Evolutionary conservation across 2,797 vertebrate species (phyloP), one percentile per base, ranked within the genome.

Genomic region (Silurus lanzhouensis): DNA sequence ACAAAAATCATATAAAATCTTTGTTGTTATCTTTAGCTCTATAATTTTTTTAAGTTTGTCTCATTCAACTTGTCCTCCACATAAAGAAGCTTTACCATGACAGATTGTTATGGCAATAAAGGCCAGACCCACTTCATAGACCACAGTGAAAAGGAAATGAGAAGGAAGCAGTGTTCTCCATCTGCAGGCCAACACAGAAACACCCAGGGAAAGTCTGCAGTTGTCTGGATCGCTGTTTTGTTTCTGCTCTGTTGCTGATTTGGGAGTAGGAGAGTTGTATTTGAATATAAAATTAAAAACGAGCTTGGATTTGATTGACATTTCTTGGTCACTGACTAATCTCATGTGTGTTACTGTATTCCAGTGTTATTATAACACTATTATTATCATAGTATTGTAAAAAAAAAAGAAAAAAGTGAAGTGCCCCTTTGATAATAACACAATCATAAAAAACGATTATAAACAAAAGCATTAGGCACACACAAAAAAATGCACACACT

Each of bases 61-160:
- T 61, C 19, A 14, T 19, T 78, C 19, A 44, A 38, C 57, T 48
- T 77, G 58, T 77, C 19, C 27, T 60, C 27, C 38, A 77, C 10
- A 22, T 61, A 61, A 78, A 78, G 76, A 52, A 85, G 38, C n/a
- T 46, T 81, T 79, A 81, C 74, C n/a, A 31, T 68, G 72, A 81
- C 70, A 67, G 77, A 72, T 63, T 79, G 71, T 68, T 86, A 87
- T 83, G 77, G 82, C 72, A 89, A 83, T 61, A 44, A 78, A 61
- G 31, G 19, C 27, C 57, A 78, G 76, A 61, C 31, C 19, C 20
- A 44, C 57, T 61, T 61, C 12, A 61, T 4, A 78, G 19, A 61
- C 31, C 58, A 38, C 19, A 15, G 27, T 20, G 14, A 78, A 78
- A 78, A 61, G 76, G 58, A 78, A 78, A 61, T 20, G 57, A 77